Percentiles rank a stretch among this genome's conserved stretches.
These are phyloP conservation scores for Tricholauxania praeusta DNA, from an alignment of 2,888 invertebrate species.

Conservation along the genomic window DNA sequence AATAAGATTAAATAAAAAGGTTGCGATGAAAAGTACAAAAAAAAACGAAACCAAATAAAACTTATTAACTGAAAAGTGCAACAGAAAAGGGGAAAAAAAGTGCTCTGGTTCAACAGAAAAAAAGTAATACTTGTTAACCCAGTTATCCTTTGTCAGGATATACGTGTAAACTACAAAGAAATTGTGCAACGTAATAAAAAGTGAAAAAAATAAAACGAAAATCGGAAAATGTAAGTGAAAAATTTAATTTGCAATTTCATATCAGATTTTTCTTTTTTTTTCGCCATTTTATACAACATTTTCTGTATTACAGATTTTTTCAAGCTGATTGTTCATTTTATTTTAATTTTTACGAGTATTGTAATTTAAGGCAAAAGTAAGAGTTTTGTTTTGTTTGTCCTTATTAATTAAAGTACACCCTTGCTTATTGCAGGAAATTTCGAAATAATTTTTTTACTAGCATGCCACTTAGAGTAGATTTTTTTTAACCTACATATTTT, in stretches of 20 bases:
- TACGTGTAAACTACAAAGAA: slow-evolving; percentile 40
- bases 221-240: slow-evolving; percentile 34
- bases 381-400: no score
- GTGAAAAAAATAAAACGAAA: slow-evolving; percentile 17
- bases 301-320: no score
- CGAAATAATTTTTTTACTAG: no score
- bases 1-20: no score
- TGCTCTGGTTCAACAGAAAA: slow-evolving; percentile 37
- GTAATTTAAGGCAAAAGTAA: no score
- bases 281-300: background rate
- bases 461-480: no score
- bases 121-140: slow-evolving; percentile 42
- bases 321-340: background rate
- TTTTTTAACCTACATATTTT: no score
- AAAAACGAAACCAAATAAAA: no score
- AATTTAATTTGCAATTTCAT: background rate
- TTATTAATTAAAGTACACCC: no score
- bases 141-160: slow-evolving; percentile 32
- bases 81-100: slow-evolving; percentile 17
- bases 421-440: no score
- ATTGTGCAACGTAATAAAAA: slow-evolving; percentile 37
- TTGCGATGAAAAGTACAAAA: no score
- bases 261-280: background rate
- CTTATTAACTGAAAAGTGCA: slow-evolving; percentile 21
- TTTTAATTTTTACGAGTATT: background rate